Base-by-base conservation (phyloP, 2,888 invertebrate genomes). In the Andrena flavipes region DNA sequence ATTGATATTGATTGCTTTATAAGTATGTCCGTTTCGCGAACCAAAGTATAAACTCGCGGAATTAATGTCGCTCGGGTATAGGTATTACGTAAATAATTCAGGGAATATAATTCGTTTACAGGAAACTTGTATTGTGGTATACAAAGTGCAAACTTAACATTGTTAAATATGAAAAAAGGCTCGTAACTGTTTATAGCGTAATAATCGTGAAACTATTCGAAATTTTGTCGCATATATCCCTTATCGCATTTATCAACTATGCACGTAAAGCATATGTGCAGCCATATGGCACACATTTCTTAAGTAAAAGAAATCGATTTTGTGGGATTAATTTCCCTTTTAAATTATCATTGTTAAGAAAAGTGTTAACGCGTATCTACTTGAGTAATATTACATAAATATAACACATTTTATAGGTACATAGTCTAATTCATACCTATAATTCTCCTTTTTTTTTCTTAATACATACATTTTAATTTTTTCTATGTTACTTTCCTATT, bases 301-400 rank as follows among this genome's bases (percentile, higher is more conserved):
- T n/a, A 51, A 48, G 30, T 51, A 35, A 72, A 51, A 59, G 63
- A 51, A 78, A 60, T 71, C 60, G 68, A 59, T 59, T 72, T 49
- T 69, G 33, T 48, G 5, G 68, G 62, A 62, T 56, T 16, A n/a
- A 49, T n/a, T 72, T 56, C 6, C 10, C 0, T 3, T 23, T 8
- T 30, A 33, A 16, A 23, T 49, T 49, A 20, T 5, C 13, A 16
- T 35, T 60, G 8, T n/a, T 16, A 7, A 26, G 51, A 8, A 20
- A 51, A 20, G 8, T n/a, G 7, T 51, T 51, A 6, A 20, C 8
- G 10, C 23, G 54, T 23, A 56, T 23, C 8, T 26, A 56, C 1
- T 8, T 56, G 13, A 42, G 42, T 42, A 3, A 13, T 35, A 63
- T 8, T 62, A 33, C 16, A 16, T 33, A n/a, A 20, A 10, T n/a